Evolutionary conservation across 2,888 invertebrate genomes (phyloP), one percentile per base, ranked within the genome.

Genomic region (Hyppa rectilinea): DNA sequence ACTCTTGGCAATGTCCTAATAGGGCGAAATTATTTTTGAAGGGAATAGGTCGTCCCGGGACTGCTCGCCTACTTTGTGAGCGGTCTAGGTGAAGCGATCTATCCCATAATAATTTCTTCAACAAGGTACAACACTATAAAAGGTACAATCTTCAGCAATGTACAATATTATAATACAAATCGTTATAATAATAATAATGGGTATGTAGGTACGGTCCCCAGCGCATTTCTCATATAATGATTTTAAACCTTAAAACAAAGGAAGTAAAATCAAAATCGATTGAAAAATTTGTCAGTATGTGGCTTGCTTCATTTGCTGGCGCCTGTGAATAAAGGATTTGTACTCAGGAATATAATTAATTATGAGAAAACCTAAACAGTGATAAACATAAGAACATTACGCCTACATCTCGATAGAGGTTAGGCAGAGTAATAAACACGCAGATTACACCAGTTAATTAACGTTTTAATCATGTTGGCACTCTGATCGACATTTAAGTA

Each of bases 21-120:
- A 82, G 93, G 94, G 94, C 94, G 94, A 92, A 92, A 79, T 87
- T 91, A 97, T 98, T 98, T 98, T 98, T 97, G 88, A 93, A 82
- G 97, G 98, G 98, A 93, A 96, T 94, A 98, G 98, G 98, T 98
- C 98, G 98, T 98, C 98, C 98, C 96, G 92, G 80, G 96, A 96
- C 96, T 94, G 96, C 92, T 95, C 96, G 97, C 97, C 97, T 98
- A 98, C 98, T 98, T 97, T 96, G 97, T 96, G 96, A 95, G 95
- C 89, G 96, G 94, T 93, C 96, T 94, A 90, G 96, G 98, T 97
- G 98, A 97, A 98, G 98, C 98, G 98, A 98, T 98, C 97, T 98
- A 95, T 97, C 97, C 96, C 45, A 12, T 66, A 23, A 45, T n/a
- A n/a, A 26, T 26, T 4, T 10, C 2, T 23, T 12, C 5, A 10